phyloP scores from a whole-genome alignment of 2,797 vertebrate genomes.

The Periparus ater region DNA sequence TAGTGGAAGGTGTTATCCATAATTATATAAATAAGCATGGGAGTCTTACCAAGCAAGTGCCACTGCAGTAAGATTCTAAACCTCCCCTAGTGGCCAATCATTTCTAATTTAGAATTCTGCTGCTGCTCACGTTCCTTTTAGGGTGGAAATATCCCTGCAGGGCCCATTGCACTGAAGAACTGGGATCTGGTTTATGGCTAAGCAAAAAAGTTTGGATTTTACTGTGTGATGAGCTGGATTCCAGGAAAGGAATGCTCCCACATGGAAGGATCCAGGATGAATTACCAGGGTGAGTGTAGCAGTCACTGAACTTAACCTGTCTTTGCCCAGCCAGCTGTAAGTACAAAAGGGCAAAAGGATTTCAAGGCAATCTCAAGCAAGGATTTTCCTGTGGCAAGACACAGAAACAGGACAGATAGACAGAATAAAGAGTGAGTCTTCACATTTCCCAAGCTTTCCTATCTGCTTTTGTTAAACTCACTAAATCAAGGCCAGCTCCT shows the following conservation, averaged over 20 bases:
- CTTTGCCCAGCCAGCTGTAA: background rate
- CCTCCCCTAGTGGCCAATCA: background rate
- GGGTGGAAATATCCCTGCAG: background rate
- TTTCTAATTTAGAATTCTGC: constrained; percentile 23
- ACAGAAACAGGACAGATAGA: background rate
- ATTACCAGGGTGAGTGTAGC: background rate
- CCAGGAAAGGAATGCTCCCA: background rate
- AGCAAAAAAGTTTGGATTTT: background rate
- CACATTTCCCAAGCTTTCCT: background rate
- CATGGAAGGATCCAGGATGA: background rate
- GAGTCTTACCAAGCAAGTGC: background rate
- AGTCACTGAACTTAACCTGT: background rate
- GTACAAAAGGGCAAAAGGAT: background rate
- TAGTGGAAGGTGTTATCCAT: background rate
- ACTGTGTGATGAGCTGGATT: background rate
- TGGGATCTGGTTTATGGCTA: background rate
- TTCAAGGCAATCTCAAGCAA: background rate
- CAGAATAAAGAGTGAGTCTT: background rate
- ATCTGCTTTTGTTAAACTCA: background rate
- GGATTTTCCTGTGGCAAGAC: background rate
- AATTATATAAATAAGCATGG: background rate
- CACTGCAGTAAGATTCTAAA: background rate
- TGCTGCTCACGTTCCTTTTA: background rate
- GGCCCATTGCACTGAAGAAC: background rate
- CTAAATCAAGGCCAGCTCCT: background rate